These are phyloP conservation scores for Desmodus rotundus DNA, from an alignment of 2,113 vertebrate species.

Conservation along the genomic window DNA sequence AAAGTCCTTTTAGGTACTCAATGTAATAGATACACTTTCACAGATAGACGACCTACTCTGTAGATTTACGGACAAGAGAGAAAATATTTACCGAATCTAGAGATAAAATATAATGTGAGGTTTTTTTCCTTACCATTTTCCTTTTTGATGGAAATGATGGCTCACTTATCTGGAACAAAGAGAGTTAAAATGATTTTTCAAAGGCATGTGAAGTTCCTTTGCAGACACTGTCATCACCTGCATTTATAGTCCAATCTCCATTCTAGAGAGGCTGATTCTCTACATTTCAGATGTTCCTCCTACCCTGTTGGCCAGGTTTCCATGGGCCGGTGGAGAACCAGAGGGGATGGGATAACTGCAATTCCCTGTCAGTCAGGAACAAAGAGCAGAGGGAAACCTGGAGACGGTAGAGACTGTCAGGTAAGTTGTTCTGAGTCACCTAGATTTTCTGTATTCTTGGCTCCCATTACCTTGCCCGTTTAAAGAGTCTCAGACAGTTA, in stretches of 20 bases:
- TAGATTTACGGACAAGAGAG: background rate
- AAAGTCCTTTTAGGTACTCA: background rate
- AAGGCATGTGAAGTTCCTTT: background rate
- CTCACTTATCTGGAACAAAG: constrained; percentile 82
- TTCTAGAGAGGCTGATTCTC: background rate
- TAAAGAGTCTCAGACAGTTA: background rate
- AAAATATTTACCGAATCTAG: background rate
- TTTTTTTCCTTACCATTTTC: constrained; percentile 82
- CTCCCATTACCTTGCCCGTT: background rate
- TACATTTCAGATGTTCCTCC: background rate
- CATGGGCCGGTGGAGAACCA: too few relatives aligned
- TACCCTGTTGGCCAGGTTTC: background rate
- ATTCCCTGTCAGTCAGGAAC: background rate
- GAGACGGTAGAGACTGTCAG: background rate
- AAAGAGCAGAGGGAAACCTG: background rate
- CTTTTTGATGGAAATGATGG: constrained; percentile 74
- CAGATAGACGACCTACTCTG: background rate
- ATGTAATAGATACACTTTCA: background rate
- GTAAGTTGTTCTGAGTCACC: background rate
- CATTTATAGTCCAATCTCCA: background rate
- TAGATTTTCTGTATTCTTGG: constrained; percentile 5
- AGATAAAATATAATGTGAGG: background rate
- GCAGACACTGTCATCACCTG: background rate
- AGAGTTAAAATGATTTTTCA: constrained; percentile 35
- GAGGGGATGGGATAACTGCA: background rate